A percentile compares a stretch with the other conserved stretches of the same genome.
These are phyloP conservation scores for Chiroxiphia lanceolata DNA, from an alignment of 2,797 vertebrate genomes.

Conservation along the genomic window DNA sequence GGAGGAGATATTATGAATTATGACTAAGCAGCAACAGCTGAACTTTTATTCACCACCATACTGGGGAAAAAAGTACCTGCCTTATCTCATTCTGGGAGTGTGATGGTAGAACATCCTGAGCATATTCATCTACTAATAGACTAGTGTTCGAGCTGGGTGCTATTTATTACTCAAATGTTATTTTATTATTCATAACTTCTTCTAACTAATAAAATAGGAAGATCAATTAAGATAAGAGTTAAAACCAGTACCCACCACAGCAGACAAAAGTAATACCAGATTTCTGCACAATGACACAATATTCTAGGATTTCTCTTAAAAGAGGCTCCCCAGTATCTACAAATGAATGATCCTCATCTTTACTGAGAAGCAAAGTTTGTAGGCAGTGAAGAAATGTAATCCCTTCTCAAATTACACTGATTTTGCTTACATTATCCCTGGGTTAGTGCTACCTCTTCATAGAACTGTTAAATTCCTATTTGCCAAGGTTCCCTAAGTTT, in stretches of 20 bases:
- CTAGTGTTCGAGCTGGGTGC: background rate
- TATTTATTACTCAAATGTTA: background rate
- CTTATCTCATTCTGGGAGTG: background rate
- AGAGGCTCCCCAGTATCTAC: background rate
- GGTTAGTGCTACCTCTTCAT: background rate
- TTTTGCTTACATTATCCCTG: background rate
- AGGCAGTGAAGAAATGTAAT: background rate
- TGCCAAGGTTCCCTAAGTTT: background rate
- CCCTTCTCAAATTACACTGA: background rate
- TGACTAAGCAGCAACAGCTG: background rate
- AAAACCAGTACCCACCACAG: background rate
- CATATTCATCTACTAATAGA: background rate
- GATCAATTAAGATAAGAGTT: background rate
- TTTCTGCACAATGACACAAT: background rate
- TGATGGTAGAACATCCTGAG: background rate
- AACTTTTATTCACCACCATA: background rate
- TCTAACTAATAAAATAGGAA: background rate
- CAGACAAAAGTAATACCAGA: background rate
- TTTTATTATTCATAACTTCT: background rate
- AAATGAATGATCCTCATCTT: background rate
- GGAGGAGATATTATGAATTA: background rate
- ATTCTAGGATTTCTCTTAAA: background rate
- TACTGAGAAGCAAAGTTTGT: background rate
- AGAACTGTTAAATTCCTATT: background rate
- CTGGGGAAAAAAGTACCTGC: background rate